Evolutionary conservation across 1,140 invertebrate genomes (phyloP), one percentile per base, ranked within the genome.

Genomic region (Diorhabda sublineata): DNA sequence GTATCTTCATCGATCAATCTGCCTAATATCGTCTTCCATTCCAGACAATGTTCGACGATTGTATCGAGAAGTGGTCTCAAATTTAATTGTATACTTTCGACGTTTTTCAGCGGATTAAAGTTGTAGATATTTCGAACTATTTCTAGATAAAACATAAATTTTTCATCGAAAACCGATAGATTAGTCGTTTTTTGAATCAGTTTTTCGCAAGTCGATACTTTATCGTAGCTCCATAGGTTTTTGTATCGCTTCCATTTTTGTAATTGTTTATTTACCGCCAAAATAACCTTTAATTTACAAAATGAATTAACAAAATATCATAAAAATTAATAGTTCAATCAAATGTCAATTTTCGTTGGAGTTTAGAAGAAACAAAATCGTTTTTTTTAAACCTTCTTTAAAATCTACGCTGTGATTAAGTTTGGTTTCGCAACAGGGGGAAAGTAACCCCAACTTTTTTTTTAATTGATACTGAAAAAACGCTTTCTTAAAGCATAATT

Each of bases 161-260:
- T 92, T 69, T 94, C 89, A 76, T 95, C 91, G 82, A 91, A 95
- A 69, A 88, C 86, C 41, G 87, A 83, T 3, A 95, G 86, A 8
- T 89, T 87, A 3, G 90, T 89, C 76, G 88, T 85, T 64, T 88
- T 89, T 44, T 83, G 81, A 3, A 90, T 84, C 82, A 94, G 96
- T 78, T 90, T 90, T 72, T 92, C 87, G 71, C 90, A 91, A 3
- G 87, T 86, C 9, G 85, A 76, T 61, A 85, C 82, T 82, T 96
- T 96, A 76, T 96, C 92, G 72, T 86, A 88, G 6, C 87, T 85
- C 94, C 94, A 96, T 3, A 97, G 82, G 79, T 88, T 89, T 69
- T 86, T 86, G 77, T 91, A 95, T 74, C 89, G 88, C 68, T 87
- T 87, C 91, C 92, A 95, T 88, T 69, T 87, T 69, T 87, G 84